Evolutionary conservation across 2,888 invertebrate genomes (phyloP).

Genomic region (Clitarchus hookeri): DNA sequence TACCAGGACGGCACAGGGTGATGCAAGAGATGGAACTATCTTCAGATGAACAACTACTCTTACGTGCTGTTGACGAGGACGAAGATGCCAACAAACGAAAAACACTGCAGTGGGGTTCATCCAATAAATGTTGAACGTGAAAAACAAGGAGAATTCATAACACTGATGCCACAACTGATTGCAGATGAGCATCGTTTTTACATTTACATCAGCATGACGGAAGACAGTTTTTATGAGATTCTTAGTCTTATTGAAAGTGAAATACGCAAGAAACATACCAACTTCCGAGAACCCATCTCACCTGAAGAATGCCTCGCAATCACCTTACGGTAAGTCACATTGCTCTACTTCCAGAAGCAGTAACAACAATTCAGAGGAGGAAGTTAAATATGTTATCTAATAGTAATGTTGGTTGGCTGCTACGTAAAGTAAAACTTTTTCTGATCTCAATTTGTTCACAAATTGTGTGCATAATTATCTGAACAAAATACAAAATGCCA

Average conservation of each 20-base stretch:
- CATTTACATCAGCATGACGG: not conserved
- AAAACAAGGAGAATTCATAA: not conserved
- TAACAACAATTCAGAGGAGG: no score
- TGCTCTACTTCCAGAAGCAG: no score
- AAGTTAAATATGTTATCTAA: no score
- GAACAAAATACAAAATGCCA: no score
- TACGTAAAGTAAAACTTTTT: no score
- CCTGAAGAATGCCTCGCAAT: not conserved
- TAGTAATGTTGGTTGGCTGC: no score
- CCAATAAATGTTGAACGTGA: constrained; percentile 10
- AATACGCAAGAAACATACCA: no score
- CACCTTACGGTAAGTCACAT: not conserved
- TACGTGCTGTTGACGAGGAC: not conserved
- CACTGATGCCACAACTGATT: not conserved
- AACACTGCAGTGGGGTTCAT: not conserved
- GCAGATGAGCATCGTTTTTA: not conserved
- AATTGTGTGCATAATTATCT: no score
- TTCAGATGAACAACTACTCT: no score
- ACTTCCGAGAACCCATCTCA: not conserved
- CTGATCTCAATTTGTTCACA: no score
- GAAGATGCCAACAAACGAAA: not conserved
- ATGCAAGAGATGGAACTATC: no score
- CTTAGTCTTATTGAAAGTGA: not conserved
- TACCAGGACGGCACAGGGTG: no score
- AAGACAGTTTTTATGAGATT: not conserved